Conservation (phyloP, 2,113 vertebrate species). For the Ciconia maguari region DNA sequence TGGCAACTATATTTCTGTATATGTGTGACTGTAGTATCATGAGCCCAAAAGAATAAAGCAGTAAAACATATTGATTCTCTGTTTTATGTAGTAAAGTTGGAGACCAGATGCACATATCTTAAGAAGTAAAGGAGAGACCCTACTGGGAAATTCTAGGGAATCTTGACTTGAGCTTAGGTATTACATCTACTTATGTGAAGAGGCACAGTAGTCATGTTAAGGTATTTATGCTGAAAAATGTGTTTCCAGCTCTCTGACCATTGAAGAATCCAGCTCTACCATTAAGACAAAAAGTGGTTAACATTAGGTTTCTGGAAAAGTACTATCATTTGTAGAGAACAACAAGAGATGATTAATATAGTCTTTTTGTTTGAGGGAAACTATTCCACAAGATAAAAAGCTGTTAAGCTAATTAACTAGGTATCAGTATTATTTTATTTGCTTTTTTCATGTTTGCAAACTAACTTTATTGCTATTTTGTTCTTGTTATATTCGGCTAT, state of each 20-base stretch:
- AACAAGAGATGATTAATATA: constrained; percentile 64
- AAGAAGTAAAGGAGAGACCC: neutral
- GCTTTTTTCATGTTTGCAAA: constrained; percentile 59
- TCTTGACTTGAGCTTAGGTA: neutral
- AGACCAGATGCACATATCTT: neutral
- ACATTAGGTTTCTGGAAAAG: constrained; percentile 55
- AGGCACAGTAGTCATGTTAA: neutral
- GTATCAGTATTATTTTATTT: constrained; percentile 71
- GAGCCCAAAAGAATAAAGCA: neutral
- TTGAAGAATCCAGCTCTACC: constrained; percentile 34
- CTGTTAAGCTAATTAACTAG: constrained; percentile 65
- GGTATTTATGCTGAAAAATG: constrained; percentile 8
- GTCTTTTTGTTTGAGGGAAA: constrained; percentile 62
- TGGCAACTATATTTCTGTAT: neutral
- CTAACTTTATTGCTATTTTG: constrained; percentile 61
- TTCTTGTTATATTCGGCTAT: constrained; percentile 61
- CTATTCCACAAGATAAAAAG: constrained; percentile 64
- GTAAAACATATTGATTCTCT: neutral
- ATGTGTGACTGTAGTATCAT: neutral
- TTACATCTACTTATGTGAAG: neutral
- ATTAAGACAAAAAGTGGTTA: constrained; percentile 42
- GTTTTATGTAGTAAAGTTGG: neutral
- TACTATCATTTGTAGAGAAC: constrained; percentile 47
- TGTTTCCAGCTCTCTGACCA: constrained; percentile 1
- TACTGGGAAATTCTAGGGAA: neutral